Conservation (phyloP, 2,888 invertebrate species). For the Polia nebulosa region DNA sequence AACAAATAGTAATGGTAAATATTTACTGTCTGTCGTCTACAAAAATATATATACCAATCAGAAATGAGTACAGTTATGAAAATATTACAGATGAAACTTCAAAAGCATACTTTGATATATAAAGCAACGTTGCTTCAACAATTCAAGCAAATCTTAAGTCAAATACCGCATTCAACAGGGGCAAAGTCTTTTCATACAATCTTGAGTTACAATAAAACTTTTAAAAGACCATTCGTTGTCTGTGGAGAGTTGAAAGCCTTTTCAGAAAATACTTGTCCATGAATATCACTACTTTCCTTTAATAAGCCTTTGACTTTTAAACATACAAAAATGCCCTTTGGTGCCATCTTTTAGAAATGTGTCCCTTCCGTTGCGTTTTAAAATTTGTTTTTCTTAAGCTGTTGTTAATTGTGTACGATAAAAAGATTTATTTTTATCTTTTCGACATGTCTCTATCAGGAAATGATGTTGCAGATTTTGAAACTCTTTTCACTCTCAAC, state of each 20-base stretch:
- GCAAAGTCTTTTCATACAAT: slow-evolving; percentile 53
- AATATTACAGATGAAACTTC: neutral
- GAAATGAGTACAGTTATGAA: neutral
- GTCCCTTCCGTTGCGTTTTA: slow-evolving; percentile 16
- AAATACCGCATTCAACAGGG: slow-evolving; percentile 44
- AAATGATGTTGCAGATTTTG: no score
- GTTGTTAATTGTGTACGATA: neutral
- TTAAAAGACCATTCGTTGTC: slow-evolving; percentile 50
- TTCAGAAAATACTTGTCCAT: slow-evolving; percentile 41
- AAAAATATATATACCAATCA: neutral
- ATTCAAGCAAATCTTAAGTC: slow-evolving; percentile 45
- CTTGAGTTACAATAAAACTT: slow-evolving; percentile 58
- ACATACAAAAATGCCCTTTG: slow-evolving; percentile 1
- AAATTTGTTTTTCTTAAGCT: neutral
- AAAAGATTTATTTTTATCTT: neutral
- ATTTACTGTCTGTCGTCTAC: neutral
- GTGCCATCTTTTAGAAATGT: slow-evolving; percentile 4
- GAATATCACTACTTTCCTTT: slow-evolving; percentile 31
- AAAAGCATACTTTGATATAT: neutral
- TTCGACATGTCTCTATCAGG: neutral
- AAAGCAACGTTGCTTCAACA: slow-evolving; percentile 10
- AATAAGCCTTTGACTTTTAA: slow-evolving; percentile 44
- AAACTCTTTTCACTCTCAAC: no score
- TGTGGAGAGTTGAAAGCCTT: slow-evolving; percentile 50
- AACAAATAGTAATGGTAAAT: neutral